Evolutionary conservation across 2,888 invertebrate genomes (phyloP).

Genomic region (Eulithis testata): DNA sequence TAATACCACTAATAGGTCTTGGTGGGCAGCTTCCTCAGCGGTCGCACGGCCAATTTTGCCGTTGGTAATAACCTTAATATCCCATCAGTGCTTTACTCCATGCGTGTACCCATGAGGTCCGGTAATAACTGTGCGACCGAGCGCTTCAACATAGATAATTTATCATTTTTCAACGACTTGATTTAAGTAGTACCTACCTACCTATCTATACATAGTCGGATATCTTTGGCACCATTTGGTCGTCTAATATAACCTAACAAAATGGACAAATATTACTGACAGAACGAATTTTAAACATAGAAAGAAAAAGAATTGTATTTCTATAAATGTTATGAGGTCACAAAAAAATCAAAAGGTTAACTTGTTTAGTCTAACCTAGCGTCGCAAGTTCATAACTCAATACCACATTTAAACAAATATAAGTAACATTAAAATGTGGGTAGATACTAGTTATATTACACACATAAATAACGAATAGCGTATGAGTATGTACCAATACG

Average conservation of each 20-base stretch:
- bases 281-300: too few species aligned
- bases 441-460: neutral
- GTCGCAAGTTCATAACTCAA: too few species aligned
- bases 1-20: constrained; percentile 81
- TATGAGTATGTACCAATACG: neutral
- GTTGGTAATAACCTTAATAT: constrained; percentile 81
- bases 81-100: constrained; percentile 74
- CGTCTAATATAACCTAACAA: too few species aligned
- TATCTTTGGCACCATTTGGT: too few species aligned
- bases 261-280: too few species aligned
- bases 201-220: too few species aligned
- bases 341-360: too few species aligned
- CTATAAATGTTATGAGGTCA: too few species aligned
- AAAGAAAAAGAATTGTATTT: too few species aligned
- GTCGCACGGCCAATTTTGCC: constrained; percentile 80
- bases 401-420: too few species aligned
- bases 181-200: constrained; percentile 27
- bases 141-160: constrained; percentile 59
- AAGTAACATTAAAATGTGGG: too few species aligned
- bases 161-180: constrained; percentile 61
- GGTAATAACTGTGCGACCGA: constrained; percentile 70
- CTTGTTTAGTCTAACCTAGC: too few species aligned
- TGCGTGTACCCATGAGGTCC: constrained; percentile 75
- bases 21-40: constrained; percentile 83
- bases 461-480: neutral